A percentile compares a stretch with the other conserved stretches of the same genome.
Evolutionary conservation across 2,888 invertebrate genomes (phyloP).

Genomic region (Artemia sinica): DNA sequence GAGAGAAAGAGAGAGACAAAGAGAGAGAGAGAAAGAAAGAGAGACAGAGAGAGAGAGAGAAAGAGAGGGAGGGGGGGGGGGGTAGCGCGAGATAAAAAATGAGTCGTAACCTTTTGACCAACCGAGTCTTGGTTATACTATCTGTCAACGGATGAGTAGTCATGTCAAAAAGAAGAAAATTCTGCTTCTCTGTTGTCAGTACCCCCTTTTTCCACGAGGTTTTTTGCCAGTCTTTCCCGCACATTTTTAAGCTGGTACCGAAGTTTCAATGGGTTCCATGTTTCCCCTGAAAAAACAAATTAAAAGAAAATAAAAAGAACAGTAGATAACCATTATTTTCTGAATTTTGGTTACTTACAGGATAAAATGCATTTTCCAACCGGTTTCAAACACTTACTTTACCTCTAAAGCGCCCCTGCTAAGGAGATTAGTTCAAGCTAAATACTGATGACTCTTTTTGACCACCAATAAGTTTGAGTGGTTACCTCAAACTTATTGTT

Average conservation of each 20-base stretch:
- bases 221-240: conserved; percentile 93
- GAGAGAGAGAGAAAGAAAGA: neutral
- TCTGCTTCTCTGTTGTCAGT: conserved; percentile 96
- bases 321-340: neutral
- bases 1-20: conserved; percentile 12
- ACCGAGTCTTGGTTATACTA: conserved; percentile 77
- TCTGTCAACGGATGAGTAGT: conserved; percentile 97
- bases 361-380: conserved; percentile 19
- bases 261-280: conserved; percentile 98
- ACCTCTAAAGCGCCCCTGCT: too few relatives aligned
- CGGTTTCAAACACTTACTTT: too few relatives aligned
- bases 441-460: too few relatives aligned
- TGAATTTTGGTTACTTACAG: neutral
- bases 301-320: too few relatives aligned
- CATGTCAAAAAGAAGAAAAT: conserved; percentile 98
- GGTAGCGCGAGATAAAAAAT: too few relatives aligned
- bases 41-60: too few relatives aligned
- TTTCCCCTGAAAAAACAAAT: conserved; percentile 81
- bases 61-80: too few relatives aligned
- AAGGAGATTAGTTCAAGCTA: too few relatives aligned
- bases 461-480: too few relatives aligned
- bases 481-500: too few relatives aligned
- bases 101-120: conserved; percentile 65
- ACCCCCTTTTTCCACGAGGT: conserved; percentile 96
- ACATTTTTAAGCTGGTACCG: conserved; percentile 97